Percentiles rank a stretch among this genome's conserved stretches.
These are phyloP conservation scores for Scleropages formosus DNA, from an alignment of 2,797 vertebrate genomes.

Conservation along the genomic window DNA sequence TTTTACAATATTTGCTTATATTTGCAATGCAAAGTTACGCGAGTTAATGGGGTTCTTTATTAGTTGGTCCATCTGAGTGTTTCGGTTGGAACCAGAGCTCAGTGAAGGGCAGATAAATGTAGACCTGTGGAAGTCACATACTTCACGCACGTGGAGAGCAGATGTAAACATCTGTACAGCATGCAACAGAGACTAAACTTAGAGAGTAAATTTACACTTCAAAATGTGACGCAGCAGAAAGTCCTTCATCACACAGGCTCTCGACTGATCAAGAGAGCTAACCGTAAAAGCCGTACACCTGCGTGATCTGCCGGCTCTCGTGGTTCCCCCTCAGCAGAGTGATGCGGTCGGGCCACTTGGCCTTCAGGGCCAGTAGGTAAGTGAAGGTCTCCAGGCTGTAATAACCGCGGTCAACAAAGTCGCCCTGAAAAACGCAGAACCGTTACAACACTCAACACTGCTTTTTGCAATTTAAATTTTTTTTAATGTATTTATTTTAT, in stretches of 20 bases:
- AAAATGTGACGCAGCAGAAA: not conserved
- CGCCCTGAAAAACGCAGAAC: conserved; percentile 68
- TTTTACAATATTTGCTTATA: not conserved
- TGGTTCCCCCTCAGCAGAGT: conserved; percentile 94
- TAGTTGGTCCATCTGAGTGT: too few relatives aligned
- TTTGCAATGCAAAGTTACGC: too few relatives aligned
- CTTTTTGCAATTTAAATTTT: too few relatives aligned
- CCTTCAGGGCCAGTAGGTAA: conserved; percentile 89
- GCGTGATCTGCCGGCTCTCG: conserved; percentile 95
- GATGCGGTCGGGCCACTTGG: conserved; percentile 95
- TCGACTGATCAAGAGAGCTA: conserved; percentile 39
- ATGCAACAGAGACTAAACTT: too few relatives aligned
- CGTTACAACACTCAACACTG: not conserved
- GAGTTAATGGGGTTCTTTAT: too few relatives aligned
- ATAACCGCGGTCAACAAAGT: conserved; percentile 95
- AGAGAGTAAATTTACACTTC: too few relatives aligned
- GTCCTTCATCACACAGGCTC: not conserved
- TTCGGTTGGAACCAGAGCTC: too few relatives aligned
- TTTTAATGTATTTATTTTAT: too few relatives aligned
- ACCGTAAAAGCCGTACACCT: conserved; percentile 98
- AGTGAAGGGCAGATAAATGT: too few relatives aligned
- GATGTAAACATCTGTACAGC: too few relatives aligned
- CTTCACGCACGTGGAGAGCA: too few relatives aligned
- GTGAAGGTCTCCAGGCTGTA: conserved; percentile 95
- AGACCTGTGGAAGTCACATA: too few relatives aligned